Evolutionary conservation across 2,888 invertebrate species (phyloP).

Genomic region (Hypomecis punctinalis): DNA sequence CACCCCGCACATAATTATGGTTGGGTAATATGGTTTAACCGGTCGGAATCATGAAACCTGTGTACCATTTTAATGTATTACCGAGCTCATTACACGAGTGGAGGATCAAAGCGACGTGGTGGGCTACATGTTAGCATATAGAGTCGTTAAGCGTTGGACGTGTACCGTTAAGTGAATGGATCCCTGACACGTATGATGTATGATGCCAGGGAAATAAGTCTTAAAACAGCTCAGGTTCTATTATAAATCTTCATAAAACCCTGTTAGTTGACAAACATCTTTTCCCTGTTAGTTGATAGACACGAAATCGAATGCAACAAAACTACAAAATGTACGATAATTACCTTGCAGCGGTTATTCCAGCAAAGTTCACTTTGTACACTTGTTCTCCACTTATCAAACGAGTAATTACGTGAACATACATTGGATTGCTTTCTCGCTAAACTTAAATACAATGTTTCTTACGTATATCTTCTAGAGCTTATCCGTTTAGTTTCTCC

Average conservation of each 20-base stretch:
- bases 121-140: conserved; percentile 17
- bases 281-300: no score
- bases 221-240: background rate
- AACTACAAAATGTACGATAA: no score
- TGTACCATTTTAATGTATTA: conserved; percentile 22
- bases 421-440: no score
- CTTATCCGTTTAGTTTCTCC: background rate
- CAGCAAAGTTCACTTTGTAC: no score
- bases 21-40: conserved; percentile 2
- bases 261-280: background rate
- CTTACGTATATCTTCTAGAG: no score
- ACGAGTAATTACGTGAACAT: no score
- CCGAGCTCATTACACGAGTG: conserved; percentile 14
- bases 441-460: no score
- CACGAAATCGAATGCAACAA: no score
- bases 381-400: no score
- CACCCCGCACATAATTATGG: background rate
- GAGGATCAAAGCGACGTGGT: conserved; percentile 22
- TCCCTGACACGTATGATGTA: conserved; percentile 12
- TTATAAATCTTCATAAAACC: background rate
- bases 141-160: conserved; percentile 29
- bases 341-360: no score
- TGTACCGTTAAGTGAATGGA: conserved; percentile 30
- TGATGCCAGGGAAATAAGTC: background rate
- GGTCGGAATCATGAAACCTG: conserved; percentile 7